Percentiles rank a stretch among this genome's conserved stretches.
phyloP scores from a whole-genome alignment of 2,113 vertebrate species.

The Nannobrachium achirus region DNA sequence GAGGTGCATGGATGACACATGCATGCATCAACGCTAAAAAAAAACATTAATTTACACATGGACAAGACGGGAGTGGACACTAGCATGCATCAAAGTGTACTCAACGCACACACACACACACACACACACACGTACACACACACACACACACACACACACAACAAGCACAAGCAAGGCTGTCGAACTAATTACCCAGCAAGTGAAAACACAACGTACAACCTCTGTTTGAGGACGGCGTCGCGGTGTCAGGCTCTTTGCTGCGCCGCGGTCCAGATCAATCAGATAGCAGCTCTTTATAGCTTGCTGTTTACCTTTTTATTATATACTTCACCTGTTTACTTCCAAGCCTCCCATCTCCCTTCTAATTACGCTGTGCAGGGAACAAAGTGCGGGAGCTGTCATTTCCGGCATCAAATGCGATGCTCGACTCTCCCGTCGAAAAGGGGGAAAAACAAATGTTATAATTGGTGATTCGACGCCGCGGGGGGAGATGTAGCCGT shows the following conservation, averaged over 20 bases:
- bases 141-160: background rate
- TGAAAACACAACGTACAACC: conserved; percentile 49
- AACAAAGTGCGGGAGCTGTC: too few relatives aligned
- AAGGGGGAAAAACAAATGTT: conserved; percentile 15
- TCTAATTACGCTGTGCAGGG: conserved; percentile 52
- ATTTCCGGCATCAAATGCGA: conserved; percentile 1
- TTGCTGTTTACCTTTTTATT: conserved; percentile 50
- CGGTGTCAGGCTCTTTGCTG: conserved; percentile 28
- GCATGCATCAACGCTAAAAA: too few relatives aligned
- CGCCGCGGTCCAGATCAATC: conserved; percentile 33
- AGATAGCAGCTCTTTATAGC: conserved; percentile 42
- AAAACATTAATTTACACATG: too few relatives aligned
- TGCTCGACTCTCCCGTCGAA: conserved; percentile 16
- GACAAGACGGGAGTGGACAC: too few relatives aligned
- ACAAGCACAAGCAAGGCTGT: conserved; percentile 26
- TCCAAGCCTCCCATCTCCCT: conserved; percentile 38
- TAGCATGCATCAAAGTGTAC: too few relatives aligned
- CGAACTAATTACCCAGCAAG: conserved; percentile 69
- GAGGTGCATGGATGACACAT: too few relatives aligned
- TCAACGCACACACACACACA: conserved; percentile 8
- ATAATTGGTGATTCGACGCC: conserved; percentile 19
- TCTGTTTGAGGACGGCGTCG: conserved; percentile 55
- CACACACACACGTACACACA: background rate
- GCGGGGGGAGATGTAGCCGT: background rate
- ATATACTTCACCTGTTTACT: conserved; percentile 52